phyloP scores from a whole-genome alignment of 2,113 vertebrate species.

The Anoura caudifer region DNA sequence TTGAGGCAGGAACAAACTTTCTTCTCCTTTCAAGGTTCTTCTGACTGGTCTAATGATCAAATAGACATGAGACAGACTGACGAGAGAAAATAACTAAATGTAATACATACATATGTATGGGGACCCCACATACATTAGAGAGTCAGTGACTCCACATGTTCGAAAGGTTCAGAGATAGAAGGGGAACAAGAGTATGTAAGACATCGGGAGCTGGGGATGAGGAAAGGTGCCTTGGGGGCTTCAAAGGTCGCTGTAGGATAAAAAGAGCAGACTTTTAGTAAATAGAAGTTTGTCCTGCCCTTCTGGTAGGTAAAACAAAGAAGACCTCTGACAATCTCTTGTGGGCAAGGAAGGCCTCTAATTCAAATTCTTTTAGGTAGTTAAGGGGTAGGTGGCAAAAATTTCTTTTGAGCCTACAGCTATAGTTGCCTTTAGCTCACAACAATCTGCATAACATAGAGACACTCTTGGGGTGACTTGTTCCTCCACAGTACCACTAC shows the following conservation, averaged over 20 bases:
- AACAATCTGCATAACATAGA: neutral
- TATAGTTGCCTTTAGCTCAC: neutral
- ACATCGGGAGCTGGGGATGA: neutral
- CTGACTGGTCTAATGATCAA: neutral
- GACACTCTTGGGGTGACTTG: neutral
- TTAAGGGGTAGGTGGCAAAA: neutral
- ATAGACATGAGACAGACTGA: neutral
- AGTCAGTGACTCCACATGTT: neutral
- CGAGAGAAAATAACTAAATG: neutral
- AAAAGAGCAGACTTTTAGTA: neutral
- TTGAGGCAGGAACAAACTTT: neutral
- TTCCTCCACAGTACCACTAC: neutral
- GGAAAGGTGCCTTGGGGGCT: neutral
- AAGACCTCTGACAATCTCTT: neutral
- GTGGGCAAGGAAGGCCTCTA: neutral
- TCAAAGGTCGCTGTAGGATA: neutral
- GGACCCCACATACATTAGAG: neutral
- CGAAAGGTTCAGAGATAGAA: neutral
- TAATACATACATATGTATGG: neutral
- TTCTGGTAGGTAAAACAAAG: neutral
- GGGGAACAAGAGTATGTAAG: neutral
- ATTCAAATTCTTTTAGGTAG: neutral
- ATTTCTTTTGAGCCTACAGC: neutral
- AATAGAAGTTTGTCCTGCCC: neutral
- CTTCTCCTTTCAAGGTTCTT: neutral